Percentiles rank a stretch among this genome's conserved stretches.
phyloP scores from a whole-genome alignment of 92 coral and sea anemone species.

The Chrysogorgia sp. region DNA sequence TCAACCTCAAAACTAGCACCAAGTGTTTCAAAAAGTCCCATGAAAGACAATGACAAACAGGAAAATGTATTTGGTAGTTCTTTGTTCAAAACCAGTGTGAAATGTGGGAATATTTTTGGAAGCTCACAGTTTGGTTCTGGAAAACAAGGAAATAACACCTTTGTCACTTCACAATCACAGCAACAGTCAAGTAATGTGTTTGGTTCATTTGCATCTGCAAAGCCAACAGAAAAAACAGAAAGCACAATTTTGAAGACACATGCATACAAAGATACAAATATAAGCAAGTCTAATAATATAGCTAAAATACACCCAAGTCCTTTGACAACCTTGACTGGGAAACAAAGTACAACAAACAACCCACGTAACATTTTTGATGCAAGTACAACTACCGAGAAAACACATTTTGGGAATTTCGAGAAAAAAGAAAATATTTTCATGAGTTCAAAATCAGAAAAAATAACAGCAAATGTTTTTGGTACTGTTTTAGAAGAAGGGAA shows the following conservation, averaged over 20 bases:
- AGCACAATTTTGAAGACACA: neutral
- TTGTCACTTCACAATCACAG: neutral
- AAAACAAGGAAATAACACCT: neutral
- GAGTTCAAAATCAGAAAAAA: neutral
- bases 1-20: neutral
- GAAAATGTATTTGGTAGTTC: constrained; percentile 19
- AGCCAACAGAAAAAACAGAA: neutral
- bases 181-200: neutral
- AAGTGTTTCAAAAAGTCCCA: constrained; percentile 3
- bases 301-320: constrained; percentile 23
- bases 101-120: neutral
- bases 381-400: neutral
- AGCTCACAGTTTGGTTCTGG: neutral
- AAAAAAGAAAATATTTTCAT: neutral
- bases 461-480: neutral
- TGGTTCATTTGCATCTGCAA: neutral
- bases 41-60: neutral
- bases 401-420: neutral
- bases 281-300: neutral
- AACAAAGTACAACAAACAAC: neutral
- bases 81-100: neutral
- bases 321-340: neutral
- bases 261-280: neutral
- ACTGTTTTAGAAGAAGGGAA: neutral
- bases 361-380: neutral